Evolutionary conservation across 2,113 vertebrate genomes (phyloP).

Genomic region (Tragulus kanchil): DNA sequence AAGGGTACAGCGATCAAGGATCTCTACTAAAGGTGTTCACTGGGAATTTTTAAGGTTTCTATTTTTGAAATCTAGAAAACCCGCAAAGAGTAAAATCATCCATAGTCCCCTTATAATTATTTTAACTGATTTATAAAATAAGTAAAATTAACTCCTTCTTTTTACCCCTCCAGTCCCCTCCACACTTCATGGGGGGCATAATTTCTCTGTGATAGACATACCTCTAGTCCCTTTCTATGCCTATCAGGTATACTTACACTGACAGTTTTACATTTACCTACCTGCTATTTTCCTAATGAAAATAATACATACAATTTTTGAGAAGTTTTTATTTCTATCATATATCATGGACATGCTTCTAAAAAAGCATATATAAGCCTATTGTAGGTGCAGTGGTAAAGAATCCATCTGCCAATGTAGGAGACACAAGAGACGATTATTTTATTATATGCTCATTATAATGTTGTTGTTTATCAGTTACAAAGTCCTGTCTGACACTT

Average conservation of each 20-base stretch:
- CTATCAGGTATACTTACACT: background rate
- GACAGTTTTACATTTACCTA: background rate
- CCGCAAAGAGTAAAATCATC: background rate
- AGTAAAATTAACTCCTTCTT: background rate
- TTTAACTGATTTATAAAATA: background rate
- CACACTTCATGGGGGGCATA: background rate
- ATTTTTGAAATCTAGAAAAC: background rate
- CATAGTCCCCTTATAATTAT: background rate
- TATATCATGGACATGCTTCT: background rate
- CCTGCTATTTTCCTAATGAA: background rate
- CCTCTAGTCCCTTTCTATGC: background rate
- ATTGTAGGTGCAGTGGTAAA: background rate
- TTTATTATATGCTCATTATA: background rate
- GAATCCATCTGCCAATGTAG: background rate
- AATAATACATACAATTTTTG: background rate
- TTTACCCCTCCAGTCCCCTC: background rate
- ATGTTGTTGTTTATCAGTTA: background rate
- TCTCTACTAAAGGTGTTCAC: background rate
- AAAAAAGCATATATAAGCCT: background rate
- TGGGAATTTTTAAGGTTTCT: constrained; percentile 25
- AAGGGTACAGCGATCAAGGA: background rate
- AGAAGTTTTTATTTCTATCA: background rate
- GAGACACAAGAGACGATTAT: background rate
- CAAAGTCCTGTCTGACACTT: background rate
- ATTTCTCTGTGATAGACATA: background rate